phyloP scores from a whole-genome alignment of 2,797 vertebrate genomes.

The Petrocephalus sullivani region DNA sequence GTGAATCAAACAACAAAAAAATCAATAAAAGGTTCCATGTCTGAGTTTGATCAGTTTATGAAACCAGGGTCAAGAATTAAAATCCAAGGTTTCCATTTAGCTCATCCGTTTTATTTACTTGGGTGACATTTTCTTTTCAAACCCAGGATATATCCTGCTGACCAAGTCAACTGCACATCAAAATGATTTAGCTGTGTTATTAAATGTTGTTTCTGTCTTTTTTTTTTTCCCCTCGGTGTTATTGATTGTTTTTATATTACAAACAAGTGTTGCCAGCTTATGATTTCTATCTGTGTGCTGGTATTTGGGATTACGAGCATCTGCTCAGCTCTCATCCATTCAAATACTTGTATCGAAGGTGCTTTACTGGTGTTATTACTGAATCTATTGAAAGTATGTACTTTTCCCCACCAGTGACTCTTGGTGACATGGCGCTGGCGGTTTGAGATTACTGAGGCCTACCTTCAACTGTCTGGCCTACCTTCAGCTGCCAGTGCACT shows the following conservation, averaged over 20 bases:
- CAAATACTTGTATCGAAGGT: neutral
- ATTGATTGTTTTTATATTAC: neutral
- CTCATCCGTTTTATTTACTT: neutral
- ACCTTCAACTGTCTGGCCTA: neutral
- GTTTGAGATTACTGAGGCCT: neutral
- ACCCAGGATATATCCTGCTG: neutral
- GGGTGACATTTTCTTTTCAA: neutral
- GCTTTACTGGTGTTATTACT: neutral
- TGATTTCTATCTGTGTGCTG: neutral
- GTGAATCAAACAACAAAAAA: neutral
- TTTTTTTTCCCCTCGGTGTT: neutral
- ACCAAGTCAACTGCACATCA: neutral
- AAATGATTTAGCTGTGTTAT: slow-evolving; percentile 5
- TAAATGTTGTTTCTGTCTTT: neutral
- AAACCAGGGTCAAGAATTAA: neutral
- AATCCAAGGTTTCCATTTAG: neutral
- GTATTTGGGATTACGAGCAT: neutral
- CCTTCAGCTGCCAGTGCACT: neutral
- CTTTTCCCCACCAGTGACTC: neutral
- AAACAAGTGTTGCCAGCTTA: neutral
- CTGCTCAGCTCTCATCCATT: neutral
- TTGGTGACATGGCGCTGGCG: neutral
- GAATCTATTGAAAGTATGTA: neutral
- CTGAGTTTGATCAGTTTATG: neutral
- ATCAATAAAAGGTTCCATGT: neutral